Conservation (phyloP, 2,113 vertebrate species). For the Syngnathus scovelli region DNA sequence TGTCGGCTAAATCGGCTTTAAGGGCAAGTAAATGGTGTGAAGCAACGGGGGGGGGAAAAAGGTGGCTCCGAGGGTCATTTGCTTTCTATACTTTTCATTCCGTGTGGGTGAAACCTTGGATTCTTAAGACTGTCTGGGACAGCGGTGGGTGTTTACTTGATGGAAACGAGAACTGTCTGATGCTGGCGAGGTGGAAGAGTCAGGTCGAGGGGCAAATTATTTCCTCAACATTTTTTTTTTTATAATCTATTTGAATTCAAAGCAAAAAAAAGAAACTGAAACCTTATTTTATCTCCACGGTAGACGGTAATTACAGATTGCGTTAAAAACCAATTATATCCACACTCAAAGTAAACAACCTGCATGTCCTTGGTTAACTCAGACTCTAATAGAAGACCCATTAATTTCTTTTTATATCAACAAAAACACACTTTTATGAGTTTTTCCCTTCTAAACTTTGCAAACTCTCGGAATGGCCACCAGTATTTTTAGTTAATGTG, state of each 20-base stretch:
- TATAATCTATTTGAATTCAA: conserved; percentile 7
- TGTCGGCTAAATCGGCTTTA: conserved; percentile 18
- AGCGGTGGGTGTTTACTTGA: conserved; percentile 23
- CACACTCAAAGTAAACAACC: conserved; percentile 30
- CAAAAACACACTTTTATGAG: not conserved
- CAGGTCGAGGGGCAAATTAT: not conserved
- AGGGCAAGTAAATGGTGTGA: conserved; percentile 33
- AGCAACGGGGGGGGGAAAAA: conserved; percentile 20
- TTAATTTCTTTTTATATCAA: conserved; percentile 39
- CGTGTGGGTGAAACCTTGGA: conserved; percentile 12
- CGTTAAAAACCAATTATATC: conserved; percentile 54
- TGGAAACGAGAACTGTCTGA: conserved; percentile 7
- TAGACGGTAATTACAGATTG: conserved; percentile 46
- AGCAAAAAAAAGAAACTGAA: conserved; percentile 7
- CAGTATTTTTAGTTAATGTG: conserved; percentile 27
- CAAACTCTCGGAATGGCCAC: conserved; percentile 20
- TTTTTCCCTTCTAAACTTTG: not conserved
- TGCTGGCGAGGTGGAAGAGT: not conserved
- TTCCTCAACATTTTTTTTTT: not conserved
- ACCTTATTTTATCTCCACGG: not conserved
- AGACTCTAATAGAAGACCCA: conserved; percentile 35
- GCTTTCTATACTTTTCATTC: conserved; percentile 32
- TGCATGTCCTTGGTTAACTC: conserved; percentile 55
- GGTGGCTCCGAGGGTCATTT: conserved; percentile 25
- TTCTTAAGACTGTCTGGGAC: conserved; percentile 14